phyloP scores from a whole-genome alignment of 2,113 vertebrate species.

The Malurus alboscapulatus region DNA sequence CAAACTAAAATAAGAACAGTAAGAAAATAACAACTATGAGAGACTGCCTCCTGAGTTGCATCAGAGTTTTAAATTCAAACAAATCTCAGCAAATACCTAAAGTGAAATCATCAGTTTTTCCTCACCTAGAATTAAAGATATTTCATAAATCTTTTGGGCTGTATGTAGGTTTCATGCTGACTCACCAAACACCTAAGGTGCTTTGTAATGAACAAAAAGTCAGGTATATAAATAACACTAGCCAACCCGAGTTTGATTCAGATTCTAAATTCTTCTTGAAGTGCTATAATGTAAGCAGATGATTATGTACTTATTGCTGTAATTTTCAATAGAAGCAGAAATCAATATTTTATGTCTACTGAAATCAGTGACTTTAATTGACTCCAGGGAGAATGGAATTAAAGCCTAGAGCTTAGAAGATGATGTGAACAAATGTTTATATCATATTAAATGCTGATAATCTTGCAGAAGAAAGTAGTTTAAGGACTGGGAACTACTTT shows the following conservation, averaged over 20 bases:
- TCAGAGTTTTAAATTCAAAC: not conserved
- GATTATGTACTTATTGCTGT: not conserved
- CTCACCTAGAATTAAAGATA: not conserved
- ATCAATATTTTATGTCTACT: not conserved
- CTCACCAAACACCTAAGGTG: not conserved
- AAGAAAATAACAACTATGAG: not conserved
- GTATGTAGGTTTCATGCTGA: not conserved
- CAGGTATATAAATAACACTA: not conserved
- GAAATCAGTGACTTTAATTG: not conserved
- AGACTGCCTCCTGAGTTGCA: not conserved
- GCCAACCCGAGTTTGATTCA: not conserved
- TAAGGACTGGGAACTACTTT: not conserved
- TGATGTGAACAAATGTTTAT: not conserved
- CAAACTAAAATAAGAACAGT: not conserved
- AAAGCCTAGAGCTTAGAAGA: not conserved
- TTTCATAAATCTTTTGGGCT: not conserved
- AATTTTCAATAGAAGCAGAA: not conserved
- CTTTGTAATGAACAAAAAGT: not conserved
- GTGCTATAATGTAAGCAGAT: not conserved
- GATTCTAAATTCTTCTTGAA: not conserved
- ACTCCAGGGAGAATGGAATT: not conserved
- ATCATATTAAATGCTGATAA: not conserved
- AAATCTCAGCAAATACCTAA: not conserved
- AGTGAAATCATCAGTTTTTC: not conserved
- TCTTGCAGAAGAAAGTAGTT: not conserved